Evolutionary conservation across 2,888 invertebrate species (phyloP).

Genomic region (Spodoptera exigua): DNA sequence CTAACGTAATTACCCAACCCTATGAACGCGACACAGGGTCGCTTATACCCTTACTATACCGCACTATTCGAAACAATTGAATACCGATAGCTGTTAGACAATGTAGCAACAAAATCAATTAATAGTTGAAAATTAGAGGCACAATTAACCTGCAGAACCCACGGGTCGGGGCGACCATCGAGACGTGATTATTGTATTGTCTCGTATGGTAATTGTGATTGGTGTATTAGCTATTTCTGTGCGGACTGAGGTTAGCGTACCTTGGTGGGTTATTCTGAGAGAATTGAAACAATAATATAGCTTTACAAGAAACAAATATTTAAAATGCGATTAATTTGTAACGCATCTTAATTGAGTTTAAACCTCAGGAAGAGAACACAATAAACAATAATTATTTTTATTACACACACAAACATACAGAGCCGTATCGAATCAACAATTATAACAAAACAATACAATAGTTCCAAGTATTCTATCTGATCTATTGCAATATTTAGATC

Average conservation of each 20-base stretch:
- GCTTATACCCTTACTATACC: constrained; percentile 17
- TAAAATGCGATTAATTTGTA: neutral
- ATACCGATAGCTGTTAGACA: constrained; percentile 57
- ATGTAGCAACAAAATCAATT: constrained; percentile 78
- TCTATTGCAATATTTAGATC: constrained; percentile 54
- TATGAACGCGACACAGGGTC: constrained; percentile 27
- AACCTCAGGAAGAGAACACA: neutral
- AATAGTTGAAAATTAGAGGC: constrained; percentile 74
- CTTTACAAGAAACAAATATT: neutral
- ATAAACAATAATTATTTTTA: constrained; percentile 1
- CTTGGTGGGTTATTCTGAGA: constrained; percentile 27
- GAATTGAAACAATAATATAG: neutral
- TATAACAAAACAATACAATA: constrained; percentile 54
- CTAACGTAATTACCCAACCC: constrained; percentile 46
- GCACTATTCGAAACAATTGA: constrained; percentile 49
- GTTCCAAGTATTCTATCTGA: constrained; percentile 59
- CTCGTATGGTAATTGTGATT: constrained; percentile 58
- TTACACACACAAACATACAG: constrained; percentile 15
- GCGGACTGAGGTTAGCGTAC: constrained; percentile 29
- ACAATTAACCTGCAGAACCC: constrained; percentile 61
- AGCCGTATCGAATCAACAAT: constrained; percentile 42
- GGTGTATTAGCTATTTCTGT: constrained; percentile 51
- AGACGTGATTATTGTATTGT: constrained; percentile 58
- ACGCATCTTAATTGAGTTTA: no score
- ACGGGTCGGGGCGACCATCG: constrained; percentile 50